Evolutionary conservation across 2,888 invertebrate species (phyloP).

Genomic region (Drosophila nr. medialis): DNA sequence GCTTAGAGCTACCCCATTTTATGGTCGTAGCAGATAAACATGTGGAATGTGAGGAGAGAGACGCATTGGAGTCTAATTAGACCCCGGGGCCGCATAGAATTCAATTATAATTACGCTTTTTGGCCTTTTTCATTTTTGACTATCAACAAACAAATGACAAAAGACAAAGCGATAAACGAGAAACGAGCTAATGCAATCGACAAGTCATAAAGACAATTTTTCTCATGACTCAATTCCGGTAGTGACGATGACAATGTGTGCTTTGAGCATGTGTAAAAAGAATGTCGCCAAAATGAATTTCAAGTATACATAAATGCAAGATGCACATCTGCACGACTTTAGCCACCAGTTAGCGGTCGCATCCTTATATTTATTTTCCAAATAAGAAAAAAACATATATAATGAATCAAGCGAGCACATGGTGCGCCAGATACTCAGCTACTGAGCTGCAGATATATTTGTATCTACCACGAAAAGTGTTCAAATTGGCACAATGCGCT

Average conservation of each 20-base stretch:
- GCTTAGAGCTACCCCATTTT: conserved; percentile 42
- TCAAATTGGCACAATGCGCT: conserved; percentile 74
- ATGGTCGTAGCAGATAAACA: conserved; percentile 59
- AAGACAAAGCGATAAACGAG: conserved; percentile 24
- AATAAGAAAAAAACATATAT: conserved; percentile 19
- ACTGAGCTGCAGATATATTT: conserved; percentile 47
- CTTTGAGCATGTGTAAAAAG: conserved; percentile 19
- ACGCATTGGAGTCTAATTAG: conserved; percentile 56
- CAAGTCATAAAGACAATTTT: conserved; percentile 52
- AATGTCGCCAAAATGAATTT: conserved; percentile 63
- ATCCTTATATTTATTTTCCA: conserved; percentile 53
- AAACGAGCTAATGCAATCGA: conserved; percentile 45
- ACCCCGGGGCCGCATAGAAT: conserved; percentile 72
- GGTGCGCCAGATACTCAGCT: conserved; percentile 50
- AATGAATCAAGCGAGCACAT: conserved; percentile 72
- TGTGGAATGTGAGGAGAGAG: conserved; percentile 50
- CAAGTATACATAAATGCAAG: conserved; percentile 14
- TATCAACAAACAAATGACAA: conserved; percentile 23
- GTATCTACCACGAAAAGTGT: conserved; percentile 43
- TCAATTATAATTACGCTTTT: conserved; percentile 59
- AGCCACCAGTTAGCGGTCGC: conserved; percentile 34
- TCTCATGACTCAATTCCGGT: conserved; percentile 67
- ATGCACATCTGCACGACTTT: conserved; percentile 30
- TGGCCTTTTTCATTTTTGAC: conserved; percentile 20
- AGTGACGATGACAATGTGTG: conserved; percentile 29